These are phyloP conservation scores for Metalampra italica DNA, from an alignment of 2,888 invertebrate species.

Conservation along the genomic window DNA sequence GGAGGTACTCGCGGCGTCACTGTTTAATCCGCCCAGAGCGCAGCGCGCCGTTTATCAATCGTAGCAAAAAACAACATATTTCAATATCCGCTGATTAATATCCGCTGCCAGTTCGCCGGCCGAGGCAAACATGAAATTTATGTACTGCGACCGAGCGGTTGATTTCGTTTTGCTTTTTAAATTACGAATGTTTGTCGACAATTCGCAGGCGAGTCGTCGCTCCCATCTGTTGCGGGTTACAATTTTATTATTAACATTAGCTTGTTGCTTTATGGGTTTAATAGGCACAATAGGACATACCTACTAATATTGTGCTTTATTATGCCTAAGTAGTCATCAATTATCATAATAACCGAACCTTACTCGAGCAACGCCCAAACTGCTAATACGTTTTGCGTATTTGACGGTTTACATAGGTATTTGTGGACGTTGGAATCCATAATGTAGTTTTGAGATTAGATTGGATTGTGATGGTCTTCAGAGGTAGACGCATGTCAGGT, in stretches of 20 bases:
- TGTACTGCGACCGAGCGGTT: conserved; percentile 73
- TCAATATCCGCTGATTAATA: conserved; percentile 79
- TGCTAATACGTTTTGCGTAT: too few species aligned
- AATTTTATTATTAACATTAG: conserved; percentile 63
- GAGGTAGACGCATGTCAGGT: too few species aligned
- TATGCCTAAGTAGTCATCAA: too few species aligned
- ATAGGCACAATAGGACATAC: too few species aligned
- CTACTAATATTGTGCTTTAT: too few species aligned
- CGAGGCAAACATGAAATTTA: conserved; percentile 76
- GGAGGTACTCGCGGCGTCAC: conserved; percentile 42
- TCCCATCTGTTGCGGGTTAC: conserved; percentile 69
- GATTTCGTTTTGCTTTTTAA: conserved; percentile 76
- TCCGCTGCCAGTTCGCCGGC: conserved; percentile 73
- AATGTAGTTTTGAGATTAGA: too few species aligned
- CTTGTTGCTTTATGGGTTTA: conserved; percentile 29
- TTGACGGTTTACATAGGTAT: too few species aligned
- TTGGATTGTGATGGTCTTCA: too few species aligned
- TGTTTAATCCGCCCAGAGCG: conserved; percentile 68
- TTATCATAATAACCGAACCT: too few species aligned
- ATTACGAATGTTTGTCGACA: conserved; percentile 75
- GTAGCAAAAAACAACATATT: conserved; percentile 76
- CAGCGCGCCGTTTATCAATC: conserved; percentile 73
- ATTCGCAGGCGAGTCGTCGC: conserved; percentile 61
- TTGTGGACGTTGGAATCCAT: too few species aligned
- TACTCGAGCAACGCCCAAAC: too few species aligned